phyloP scores from a whole-genome alignment of 2,113 vertebrate genomes.

The Periophthalmus modestus region DNA sequence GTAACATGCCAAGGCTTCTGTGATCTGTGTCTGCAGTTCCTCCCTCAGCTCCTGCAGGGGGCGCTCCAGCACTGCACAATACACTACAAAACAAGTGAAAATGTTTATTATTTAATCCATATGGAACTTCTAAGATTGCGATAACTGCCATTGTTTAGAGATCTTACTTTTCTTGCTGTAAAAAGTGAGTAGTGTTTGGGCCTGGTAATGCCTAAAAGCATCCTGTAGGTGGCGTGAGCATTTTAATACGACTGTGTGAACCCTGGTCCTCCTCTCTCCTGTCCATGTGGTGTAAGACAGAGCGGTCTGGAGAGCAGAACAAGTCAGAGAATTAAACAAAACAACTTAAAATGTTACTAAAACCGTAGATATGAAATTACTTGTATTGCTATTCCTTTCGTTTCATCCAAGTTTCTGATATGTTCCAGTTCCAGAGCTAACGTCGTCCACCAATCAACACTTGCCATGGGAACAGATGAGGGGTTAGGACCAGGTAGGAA shows the following conservation, averaged over 20 bases:
- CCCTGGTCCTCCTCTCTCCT: constrained; percentile 68
- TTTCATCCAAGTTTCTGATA: constrained; percentile 69
- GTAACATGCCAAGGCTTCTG: constrained; percentile 72
- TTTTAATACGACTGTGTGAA: constrained; percentile 73
- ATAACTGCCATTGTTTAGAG: neutral
- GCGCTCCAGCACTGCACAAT: constrained; percentile 68
- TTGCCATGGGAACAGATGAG: constrained; percentile 67
- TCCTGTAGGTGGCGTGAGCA: constrained; percentile 75
- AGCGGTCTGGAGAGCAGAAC: constrained; percentile 52
- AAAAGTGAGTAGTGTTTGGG: constrained; percentile 76
- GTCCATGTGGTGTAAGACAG: constrained; percentile 66
- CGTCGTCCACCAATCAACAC: constrained; percentile 66
- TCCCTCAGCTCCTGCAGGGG: constrained; percentile 76
- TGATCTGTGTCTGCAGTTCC: constrained; percentile 75
- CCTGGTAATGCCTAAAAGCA: constrained; percentile 76
- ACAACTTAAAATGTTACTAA: neutral
- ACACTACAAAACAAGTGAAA: constrained; percentile 47
- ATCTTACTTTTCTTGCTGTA: constrained; percentile 79
- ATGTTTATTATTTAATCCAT: neutral
- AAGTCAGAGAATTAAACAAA: neutral
- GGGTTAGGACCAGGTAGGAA: constrained; percentile 60
- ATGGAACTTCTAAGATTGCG: neutral
- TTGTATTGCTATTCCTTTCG: constrained; percentile 71
- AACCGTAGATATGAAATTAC: constrained; percentile 28
- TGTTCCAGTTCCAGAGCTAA: constrained; percentile 76